Conservation (phyloP, 2,113 vertebrate genomes). For the Trichomycterus rosablanca region DNA sequence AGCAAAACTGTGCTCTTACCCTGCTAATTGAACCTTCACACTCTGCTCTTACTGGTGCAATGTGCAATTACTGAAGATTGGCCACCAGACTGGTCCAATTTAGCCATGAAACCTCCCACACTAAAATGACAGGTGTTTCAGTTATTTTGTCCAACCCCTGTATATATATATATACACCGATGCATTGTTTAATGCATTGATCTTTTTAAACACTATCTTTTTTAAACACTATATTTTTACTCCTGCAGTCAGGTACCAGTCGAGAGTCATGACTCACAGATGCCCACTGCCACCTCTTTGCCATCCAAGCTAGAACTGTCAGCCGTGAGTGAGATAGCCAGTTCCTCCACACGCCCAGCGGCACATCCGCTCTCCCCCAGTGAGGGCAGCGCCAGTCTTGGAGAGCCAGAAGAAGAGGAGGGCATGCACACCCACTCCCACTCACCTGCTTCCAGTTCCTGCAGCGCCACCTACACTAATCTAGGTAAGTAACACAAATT, state of each 20-base stretch:
- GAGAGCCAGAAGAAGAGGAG: slow-evolving; percentile 68
- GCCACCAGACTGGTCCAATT: too few species aligned
- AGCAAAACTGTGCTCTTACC: too few species aligned
- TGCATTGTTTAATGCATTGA: too few species aligned
- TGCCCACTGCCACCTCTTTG: slow-evolving; percentile 48
- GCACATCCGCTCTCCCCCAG: slow-evolving; percentile 51
- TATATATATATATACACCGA: too few species aligned
- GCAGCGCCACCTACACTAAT: slow-evolving; percentile 93
- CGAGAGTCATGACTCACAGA: slow-evolving; percentile 57
- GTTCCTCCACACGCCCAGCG: slow-evolving; percentile 15
- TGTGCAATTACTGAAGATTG: too few species aligned
- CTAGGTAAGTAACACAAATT: slow-evolving; percentile 71
- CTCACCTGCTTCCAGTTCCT: slow-evolving; percentile 72
- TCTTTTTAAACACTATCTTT: too few species aligned
- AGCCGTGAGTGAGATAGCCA: slow-evolving; percentile 54
- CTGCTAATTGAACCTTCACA: too few species aligned
- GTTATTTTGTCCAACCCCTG: too few species aligned
- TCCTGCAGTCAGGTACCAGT: slow-evolving; percentile 74
- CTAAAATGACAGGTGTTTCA: too few species aligned
- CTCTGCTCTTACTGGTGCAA: too few species aligned
- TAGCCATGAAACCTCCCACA: too few species aligned
- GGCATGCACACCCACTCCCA: slow-evolving; percentile 53
- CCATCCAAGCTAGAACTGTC: slow-evolving; percentile 56
- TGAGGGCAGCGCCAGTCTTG: slow-evolving; percentile 49
- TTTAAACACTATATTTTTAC: too few species aligned